Evolutionary conservation across 2,797 vertebrate genomes (phyloP).

Genomic region (Coluber constrictor): DNA sequence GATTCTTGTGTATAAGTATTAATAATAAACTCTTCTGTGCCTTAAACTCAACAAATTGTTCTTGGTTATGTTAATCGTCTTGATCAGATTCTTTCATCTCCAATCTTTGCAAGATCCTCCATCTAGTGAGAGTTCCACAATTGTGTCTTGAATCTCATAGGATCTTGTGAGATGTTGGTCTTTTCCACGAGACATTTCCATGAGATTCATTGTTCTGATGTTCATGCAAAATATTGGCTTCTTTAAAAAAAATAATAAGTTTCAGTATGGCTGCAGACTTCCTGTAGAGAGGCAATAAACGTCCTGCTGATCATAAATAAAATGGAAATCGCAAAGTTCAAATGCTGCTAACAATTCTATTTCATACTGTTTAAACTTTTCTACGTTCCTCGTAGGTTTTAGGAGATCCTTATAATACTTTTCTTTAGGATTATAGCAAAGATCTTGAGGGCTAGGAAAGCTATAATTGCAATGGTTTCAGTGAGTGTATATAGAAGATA

Average conservation of each 20-base stretch:
- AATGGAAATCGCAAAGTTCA: neutral
- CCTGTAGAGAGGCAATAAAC: neutral
- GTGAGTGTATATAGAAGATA: neutral
- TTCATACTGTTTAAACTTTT: neutral
- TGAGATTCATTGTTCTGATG: neutral
- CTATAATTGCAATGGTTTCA: neutral
- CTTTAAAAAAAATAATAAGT: neutral
- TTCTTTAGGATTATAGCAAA: neutral
- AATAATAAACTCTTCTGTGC: neutral
- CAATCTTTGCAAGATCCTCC: neutral
- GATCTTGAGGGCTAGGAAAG: neutral
- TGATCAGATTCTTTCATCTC: neutral
- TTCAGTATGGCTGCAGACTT: neutral
- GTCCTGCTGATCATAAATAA: neutral
- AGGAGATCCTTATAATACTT: neutral
- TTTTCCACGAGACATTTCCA: neutral
- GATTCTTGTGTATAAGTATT: neutral
- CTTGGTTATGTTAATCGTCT: neutral
- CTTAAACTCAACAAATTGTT: neutral
- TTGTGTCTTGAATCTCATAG: neutral
- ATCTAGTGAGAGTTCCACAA: neutral
- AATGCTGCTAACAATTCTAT: neutral
- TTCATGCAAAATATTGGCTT: neutral
- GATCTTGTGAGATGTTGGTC: neutral
- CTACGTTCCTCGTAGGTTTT: neutral